Base-by-base conservation (phyloP, 2,888 invertebrate genomes). In the Zonitis immaculata region DNA sequence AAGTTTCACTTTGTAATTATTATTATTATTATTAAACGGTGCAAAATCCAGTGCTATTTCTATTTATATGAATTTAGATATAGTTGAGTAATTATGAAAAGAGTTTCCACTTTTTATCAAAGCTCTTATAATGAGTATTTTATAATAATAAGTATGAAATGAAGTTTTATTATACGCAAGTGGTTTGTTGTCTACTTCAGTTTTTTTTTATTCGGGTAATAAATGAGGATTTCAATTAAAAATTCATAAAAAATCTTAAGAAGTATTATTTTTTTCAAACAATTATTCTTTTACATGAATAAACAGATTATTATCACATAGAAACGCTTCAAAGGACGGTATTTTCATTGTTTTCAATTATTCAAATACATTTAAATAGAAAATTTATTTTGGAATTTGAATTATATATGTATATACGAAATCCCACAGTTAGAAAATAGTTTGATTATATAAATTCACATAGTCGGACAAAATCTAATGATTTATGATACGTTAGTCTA, bases 41-140 rank as follows among this genome's bases (percentile, higher is more conserved):
- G n/a, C n/a, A n/a, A n/a, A n/a, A n/a, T n/a, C n/a, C n/a, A n/a
- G n/a, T n/a, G n/a, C n/a, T n/a, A n/a, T n/a, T n/a, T n/a, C n/a
- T n/a, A n/a, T n/a, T n/a, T n/a, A n/a, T n/a, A n/a, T n/a, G n/a
- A n/a, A n/a, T n/a, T n/a, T n/a, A n/a, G n/a, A n/a, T n/a, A n/a
- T n/a, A n/a, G n/a, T n/a, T n/a, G n/a, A n/a, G n/a, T n/a, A 45
- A 39, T 44, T 20, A 57, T 57, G 52, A 57, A 60, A 57, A 52
- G 49, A 45, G 56, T 42, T 52, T 43, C 49, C 56, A 35, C 52
- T 52, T 55, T n/a, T 58, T 48, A 49, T 52, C 51, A 45, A 51
- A 53, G 55, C 52, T 48, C 50, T 51, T 22, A 9, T 27, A 2
- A 9, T n/a, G n/a, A 28, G 28, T n/a, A 50, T 53, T n/a, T n/a